Conservation (phyloP, 2,113 vertebrate genomes). For the Oryzias woworae region DNA sequence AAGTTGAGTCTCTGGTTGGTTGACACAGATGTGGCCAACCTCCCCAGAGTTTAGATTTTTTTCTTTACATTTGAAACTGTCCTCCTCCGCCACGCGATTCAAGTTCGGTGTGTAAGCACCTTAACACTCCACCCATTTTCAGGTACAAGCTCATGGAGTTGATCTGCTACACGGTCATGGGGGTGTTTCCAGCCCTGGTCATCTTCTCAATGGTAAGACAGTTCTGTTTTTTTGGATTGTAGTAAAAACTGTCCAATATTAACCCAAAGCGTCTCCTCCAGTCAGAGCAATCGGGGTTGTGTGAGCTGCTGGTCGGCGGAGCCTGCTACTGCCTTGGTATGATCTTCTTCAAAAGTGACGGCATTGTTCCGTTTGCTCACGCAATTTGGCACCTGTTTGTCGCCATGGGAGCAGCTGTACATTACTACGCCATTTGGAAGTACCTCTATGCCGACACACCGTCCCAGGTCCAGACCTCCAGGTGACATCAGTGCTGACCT, state of each 20-base stretch:
- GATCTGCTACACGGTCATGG: slow-evolving; percentile 92
- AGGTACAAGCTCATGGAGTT: slow-evolving; percentile 95
- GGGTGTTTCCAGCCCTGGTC: slow-evolving; percentile 89
- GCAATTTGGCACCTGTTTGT: slow-evolving; percentile 98
- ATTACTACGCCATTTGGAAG: slow-evolving; percentile 96
- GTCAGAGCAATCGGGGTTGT: slow-evolving; percentile 88
- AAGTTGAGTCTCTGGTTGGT: no score
- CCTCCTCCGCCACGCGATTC: background rate
- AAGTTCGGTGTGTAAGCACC: background rate
- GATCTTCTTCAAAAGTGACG: slow-evolving; percentile 95
- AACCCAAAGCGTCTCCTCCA: slow-evolving; percentile 50
- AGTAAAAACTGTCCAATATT: background rate
- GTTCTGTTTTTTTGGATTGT: background rate
- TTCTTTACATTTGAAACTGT: background rate
- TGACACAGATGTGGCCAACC: no score
- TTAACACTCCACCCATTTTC: slow-evolving; percentile 17
- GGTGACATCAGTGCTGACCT: slow-evolving; percentile 73
- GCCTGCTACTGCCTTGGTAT: slow-evolving; percentile 90
- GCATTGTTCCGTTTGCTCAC: slow-evolving; percentile 92
- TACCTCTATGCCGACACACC: slow-evolving; percentile 84
- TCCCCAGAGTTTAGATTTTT: background rate
- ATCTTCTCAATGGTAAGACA: slow-evolving; percentile 92
- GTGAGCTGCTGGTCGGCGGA: slow-evolving; percentile 87
- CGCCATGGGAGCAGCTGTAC: slow-evolving; percentile 87
- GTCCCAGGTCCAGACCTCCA: slow-evolving; percentile 78